Base-by-base conservation (phyloP, 2,888 invertebrate species). In the Oligia strigilis region DNA sequence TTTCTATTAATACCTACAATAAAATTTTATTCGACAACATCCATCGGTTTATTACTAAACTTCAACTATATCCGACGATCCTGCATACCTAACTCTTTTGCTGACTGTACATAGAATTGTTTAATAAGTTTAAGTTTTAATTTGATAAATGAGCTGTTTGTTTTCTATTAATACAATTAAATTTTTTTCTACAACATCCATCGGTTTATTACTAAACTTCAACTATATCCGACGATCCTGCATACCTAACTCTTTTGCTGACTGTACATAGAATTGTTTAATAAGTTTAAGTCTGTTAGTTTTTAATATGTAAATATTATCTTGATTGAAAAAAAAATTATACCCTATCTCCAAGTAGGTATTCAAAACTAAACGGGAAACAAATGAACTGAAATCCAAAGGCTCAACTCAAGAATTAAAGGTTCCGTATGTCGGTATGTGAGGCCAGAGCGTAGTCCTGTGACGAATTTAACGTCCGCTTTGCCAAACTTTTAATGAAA, bases 401-500 rank as follows among this genome's bases (percentile, higher is more conserved):
- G 19, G 73, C 76, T 84, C 73, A 81, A 64, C 74, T 76, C 23
- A n/a, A 64, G 40, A 69, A 77, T 79, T 55, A 72, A 83, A 79
- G 76, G 73, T 65, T 62, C 55, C 67, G 49, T 81, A 78, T 58
- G 81, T 77, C 75, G 72, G 78, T 73, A 83, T 82, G 80, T 78
- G 69, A 75, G 79, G 13, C 36, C 55, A 40, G 58, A 80, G 77
- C 46, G 13, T 40, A 64, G 17, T 23, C 82, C 82, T 72, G 75
- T 78, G 84, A 88, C 80, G 78, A 82, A 87, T 85, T 89, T 77
- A 89, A 88, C 76, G 82, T 75, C 65, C 79, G 64, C 74, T 66
- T 79, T 73, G 64, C 78, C 85, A 77, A 90, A 90, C 86, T 90
- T 90, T 90, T 90, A 90, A 90, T 90, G 90, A 88, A 89, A 87